These are phyloP conservation scores for Periophthalmus magnuspinnatus DNA, from an alignment of 2,797 vertebrate genomes.

Conservation along the genomic window DNA sequence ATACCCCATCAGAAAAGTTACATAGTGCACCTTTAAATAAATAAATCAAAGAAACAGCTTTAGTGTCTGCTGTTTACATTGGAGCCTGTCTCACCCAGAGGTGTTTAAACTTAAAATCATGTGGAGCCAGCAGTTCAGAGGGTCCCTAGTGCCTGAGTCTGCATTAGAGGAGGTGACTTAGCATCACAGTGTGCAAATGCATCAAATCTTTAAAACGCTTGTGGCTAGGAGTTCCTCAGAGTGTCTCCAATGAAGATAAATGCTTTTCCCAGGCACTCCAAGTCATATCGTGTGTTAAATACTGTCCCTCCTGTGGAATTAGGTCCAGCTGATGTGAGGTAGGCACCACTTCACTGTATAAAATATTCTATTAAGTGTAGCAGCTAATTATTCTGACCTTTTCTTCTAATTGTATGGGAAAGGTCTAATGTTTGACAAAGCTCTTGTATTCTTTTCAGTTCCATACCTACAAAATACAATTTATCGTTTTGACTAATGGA, in stretches of 20 bases:
- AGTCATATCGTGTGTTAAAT: constrained; percentile 33
- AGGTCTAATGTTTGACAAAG: neutral
- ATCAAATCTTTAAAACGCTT: constrained; percentile 45
- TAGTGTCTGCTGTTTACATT: neutral
- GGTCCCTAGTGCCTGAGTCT: constrained; percentile 5
- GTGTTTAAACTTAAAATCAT: neutral
- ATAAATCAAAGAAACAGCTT: neutral
- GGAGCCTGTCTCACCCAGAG: neutral
- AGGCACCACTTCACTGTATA: constrained; percentile 17
- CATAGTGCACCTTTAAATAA: neutral
- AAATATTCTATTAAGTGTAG: neutral
- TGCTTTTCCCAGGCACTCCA: constrained; percentile 37
- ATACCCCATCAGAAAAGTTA: neutral
- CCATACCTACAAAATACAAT: neutral
- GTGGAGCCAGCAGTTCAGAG: neutral
- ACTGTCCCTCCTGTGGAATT: constrained; percentile 38
- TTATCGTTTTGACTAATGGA: too few species aligned
- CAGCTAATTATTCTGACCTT: neutral
- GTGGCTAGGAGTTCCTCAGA: constrained; percentile 33
- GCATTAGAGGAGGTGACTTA: constrained; percentile 10
- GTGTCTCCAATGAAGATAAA: constrained; percentile 48
- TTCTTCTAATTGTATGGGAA: neutral
- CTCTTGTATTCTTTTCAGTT: neutral
- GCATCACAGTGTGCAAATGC: constrained; percentile 25
- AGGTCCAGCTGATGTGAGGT: constrained; percentile 8